These are phyloP conservation scores for Monodelphis domestica DNA, from an alignment of 2,797 vertebrate species.

Conservation along the genomic window DNA sequence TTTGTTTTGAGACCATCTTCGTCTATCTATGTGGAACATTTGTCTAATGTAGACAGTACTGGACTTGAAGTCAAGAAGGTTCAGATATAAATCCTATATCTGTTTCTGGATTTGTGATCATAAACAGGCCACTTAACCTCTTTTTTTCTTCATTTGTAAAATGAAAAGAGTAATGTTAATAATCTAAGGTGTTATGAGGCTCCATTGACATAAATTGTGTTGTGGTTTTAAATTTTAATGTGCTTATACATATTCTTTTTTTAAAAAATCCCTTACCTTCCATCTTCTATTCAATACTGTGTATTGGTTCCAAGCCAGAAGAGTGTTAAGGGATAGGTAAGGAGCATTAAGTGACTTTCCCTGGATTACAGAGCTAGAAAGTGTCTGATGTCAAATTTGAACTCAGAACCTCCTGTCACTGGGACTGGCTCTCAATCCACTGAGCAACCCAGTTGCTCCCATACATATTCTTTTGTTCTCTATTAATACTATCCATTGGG, in stretches of 20 bases:
- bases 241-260: not conserved
- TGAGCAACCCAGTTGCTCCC: too few species aligned
- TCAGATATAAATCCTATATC: not conserved
- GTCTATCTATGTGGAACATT: not conserved
- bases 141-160: not conserved
- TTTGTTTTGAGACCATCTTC: not conserved
- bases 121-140: not conserved
- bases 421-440: too few species aligned
- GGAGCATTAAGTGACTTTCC: too few species aligned
- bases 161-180: not conserved
- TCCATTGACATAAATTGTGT: not conserved
- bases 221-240: not conserved
- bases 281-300: too few species aligned
- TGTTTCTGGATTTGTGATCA: not conserved
- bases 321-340: too few species aligned
- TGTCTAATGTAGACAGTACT: not conserved
- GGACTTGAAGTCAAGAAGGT: not conserved
- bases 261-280: too few species aligned
- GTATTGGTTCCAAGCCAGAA: too few species aligned
- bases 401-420: too few species aligned
- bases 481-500: not conserved
- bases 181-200: not conserved
- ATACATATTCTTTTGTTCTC: not conserved
- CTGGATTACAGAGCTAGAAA: too few species aligned
- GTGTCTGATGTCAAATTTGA: too few species aligned